Conservation (phyloP, 2,797 vertebrate genomes). For the Halcyon leucocephala region DNA sequence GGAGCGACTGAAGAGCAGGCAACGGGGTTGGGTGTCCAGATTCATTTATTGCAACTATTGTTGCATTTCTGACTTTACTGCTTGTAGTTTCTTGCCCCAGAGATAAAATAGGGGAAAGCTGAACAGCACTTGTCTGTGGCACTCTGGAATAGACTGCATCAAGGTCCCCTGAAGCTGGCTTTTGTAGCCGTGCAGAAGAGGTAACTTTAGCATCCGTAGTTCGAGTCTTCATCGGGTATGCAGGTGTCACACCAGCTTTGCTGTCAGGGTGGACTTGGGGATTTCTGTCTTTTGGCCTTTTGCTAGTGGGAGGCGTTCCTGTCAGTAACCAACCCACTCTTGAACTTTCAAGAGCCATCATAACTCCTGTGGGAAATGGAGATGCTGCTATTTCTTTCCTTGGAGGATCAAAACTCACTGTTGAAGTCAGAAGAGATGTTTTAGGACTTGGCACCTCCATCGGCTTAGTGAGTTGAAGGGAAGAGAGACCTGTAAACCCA, state of each 20-base stretch:
- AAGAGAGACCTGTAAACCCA: background rate
- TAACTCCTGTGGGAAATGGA: background rate
- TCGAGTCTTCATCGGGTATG: background rate
- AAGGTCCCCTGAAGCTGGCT: background rate
- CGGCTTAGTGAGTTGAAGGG: background rate
- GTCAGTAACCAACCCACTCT: background rate
- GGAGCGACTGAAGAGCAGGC: background rate
- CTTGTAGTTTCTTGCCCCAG: background rate
- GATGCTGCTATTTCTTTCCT: background rate
- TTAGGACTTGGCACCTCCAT: background rate
- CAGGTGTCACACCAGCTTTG: background rate
- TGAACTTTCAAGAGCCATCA: background rate
- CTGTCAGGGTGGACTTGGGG: background rate
- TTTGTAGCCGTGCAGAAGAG: background rate
- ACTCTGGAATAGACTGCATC: background rate
- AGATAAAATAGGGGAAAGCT: background rate
- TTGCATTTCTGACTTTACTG: background rate
- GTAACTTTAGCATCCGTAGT: background rate
- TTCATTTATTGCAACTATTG: background rate
- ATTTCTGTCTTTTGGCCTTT: background rate
- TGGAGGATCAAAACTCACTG: accelerated
- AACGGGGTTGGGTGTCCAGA: background rate
- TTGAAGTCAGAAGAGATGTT: background rate
- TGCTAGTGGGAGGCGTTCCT: accelerated
- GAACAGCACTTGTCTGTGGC: accelerated